Conservation (phyloP, 2,888 invertebrate species). For the Idaea straminata region DNA sequence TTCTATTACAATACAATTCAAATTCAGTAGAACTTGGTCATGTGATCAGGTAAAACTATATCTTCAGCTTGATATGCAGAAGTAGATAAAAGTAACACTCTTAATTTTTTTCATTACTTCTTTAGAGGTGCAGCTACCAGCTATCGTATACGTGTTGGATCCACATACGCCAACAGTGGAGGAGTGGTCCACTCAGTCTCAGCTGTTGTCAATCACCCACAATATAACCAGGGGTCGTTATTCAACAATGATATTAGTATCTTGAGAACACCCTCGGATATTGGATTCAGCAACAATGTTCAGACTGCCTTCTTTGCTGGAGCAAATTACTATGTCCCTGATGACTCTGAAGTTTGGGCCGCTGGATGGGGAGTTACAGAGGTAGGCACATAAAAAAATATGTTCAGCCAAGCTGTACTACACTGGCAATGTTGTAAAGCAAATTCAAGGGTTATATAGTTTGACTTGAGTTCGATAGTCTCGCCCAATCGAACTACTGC, state of each 20-base stretch:
- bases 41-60: too few species aligned
- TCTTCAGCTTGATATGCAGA: too few species aligned
- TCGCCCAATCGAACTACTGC: too few species aligned
- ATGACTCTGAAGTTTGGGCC: slow-evolving; percentile 46
- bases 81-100: too few species aligned
- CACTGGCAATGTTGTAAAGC: too few species aligned
- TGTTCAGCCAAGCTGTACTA: neutral
- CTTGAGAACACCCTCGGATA: slow-evolving; percentile 33
- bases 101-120: slow-evolving; percentile 13
- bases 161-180: slow-evolving; percentile 46
- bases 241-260: slow-evolving; percentile 51
- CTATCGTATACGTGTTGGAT: slow-evolving; percentile 51
- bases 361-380: slow-evolving; percentile 61
- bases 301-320: slow-evolving; percentile 40
- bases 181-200: slow-evolving; percentile 33
- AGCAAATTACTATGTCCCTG: slow-evolving; percentile 38
- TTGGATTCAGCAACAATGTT: slow-evolving; percentile 30
- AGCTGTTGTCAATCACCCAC: slow-evolving; percentile 22
- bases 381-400: slow-evolving; percentile 30
- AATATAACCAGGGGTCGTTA: slow-evolving; percentile 43
- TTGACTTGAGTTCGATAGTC: too few species aligned
- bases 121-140: slow-evolving; percentile 32
- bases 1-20: too few species aligned
- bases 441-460: too few species aligned
- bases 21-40: too few species aligned